Evolutionary conservation across 2,797 vertebrate species (phyloP), one percentile per base, ranked within the genome.

Genomic region (Pangasius larnaudii): DNA sequence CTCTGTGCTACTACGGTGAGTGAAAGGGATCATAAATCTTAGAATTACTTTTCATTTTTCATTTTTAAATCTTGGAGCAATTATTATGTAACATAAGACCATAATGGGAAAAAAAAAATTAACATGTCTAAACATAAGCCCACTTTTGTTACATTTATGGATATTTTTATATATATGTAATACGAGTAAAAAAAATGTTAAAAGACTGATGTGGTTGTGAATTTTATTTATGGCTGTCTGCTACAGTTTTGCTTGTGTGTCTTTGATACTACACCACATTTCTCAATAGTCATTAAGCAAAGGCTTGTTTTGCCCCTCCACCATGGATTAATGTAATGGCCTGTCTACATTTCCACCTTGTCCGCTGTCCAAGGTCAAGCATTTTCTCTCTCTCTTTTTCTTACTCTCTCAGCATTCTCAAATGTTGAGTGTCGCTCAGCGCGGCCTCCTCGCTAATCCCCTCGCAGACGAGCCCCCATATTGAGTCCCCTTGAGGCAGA

Each of bases 391-490:
- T 89, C 94, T 92, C 93, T 84, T 96, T 96, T 93, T 97, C 96
- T 97, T 97, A 96, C 56, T 82, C 65, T 81, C 77, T 98, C 97
- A 97, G 96, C 95, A 94, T 97, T 98, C 98, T 99, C 97, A 97
- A 96, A 97, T 98, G 96, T 97, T 97, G 94, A 91, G 79, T 88
- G 91, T 95, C 96, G 96, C 96, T 97, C 97, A 95, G 92, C 94
- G 91, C 95, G 96, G 96, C 97, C 98, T 97, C 97, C 95, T 94
- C 94, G 93, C 92, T 99, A 99, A 99, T 98, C 98, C 97, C 94
- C 94, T 95, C 95, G 91, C 96, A 97, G 97, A 95, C 96, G 94
- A 95, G 94, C 95, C 93, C 92, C 94, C 95, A 93, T 95, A 90
- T 95, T 94, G 94, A 96, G 96, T 97, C 95, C 97, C 95, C 97